Base-by-base conservation (phyloP, 2,888 invertebrate species). In the Ceriagrion tenellum region DNA sequence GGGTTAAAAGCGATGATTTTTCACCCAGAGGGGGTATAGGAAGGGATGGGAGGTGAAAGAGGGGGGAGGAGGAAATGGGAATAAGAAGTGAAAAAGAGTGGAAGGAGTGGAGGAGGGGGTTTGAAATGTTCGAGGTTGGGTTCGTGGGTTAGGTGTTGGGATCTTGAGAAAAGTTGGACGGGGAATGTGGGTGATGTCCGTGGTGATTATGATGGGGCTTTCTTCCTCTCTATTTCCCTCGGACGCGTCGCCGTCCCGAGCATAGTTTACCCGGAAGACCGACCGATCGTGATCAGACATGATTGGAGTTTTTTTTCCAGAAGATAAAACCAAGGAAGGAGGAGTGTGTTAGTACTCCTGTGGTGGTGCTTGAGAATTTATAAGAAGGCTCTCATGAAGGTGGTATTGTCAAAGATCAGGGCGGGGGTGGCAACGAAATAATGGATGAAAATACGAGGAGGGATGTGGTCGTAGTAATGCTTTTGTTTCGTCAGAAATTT, bases 1-100 rank as follows among this genome's bases (percentile, higher is more conserved):
- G 59, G 91, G 35, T 59, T 63, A 63, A 59, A 63, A 35, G 93
- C 12, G 93, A 93, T 93, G 93, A 93, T 93, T 93, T 93, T 93
- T 69, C 74, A 93, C 93, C 93, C 93, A n/a, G 89, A 55, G 89
- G 89, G 55, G 26, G 89, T 47, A 10, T 55, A 47, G 8, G 63
- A 74, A 69, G 69, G 91, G 47, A n/a, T 12, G 23, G 55, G 55
- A 59, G 89, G 26, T 16, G 18, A 18, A 35, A 81, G 90, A 23
- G 26, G 55, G 91, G 26, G 47, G n/a, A n/a, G 47, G 35, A 90
- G 90, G 56, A 55, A 18, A 47, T 47, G 88, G 88, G 88, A 88
- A 47, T 47, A 88, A 88, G 88, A 47, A 47, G 47, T 23, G n/a
- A 55, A 89, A 55, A 55, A 55, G 55, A 2, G 89, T 26, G 55